Base-by-base conservation (phyloP, 2,888 invertebrate genomes). In the Harmothoe impar region DNA sequence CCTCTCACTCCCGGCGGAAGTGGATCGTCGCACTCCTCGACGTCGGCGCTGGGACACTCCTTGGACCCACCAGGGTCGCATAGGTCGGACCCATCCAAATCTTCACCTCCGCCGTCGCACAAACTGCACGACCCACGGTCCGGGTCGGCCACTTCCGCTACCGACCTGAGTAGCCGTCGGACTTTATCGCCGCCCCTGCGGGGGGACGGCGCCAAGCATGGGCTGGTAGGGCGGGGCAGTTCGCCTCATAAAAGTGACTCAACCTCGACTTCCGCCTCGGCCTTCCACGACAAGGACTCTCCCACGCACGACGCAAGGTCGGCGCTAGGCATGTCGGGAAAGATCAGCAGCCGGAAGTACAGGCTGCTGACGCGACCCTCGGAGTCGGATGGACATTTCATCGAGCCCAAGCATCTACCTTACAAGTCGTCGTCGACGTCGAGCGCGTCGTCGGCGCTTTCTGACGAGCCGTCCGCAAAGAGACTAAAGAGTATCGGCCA, bases 281-380 rank as follows among this genome's bases (percentile, higher is more conserved):
- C 92, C 90, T 92, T 91, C 78, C 92, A 92, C 7, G 91, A 91
- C 56, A 93, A 92, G 90, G 93, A 93, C 72, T 89, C 89, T 17
- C 77, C 92, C n/a, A 90, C 92, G 68, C 89, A 85, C 35, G 85
- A 88, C 85, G 89, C 68, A 25, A 89, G 20, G 52, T 51, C 78
- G 35, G 90, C 86, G 20, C 35, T 31, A 25, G 62, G 54, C 51
- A 68, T 78, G 54, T 23, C 56, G 23, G 54, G 97, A 56, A 97
- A 97, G 93, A 97, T 97, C 94, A 97, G 97, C 51, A 97, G 97
- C 88, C 94, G 97, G 89, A 97, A 97, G 94, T 97, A 97, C 94
- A 96, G 97, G 92, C 96, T 97, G 92, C 95, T 97, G 92, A 96
- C 96, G 29, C 96, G 97, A 90, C 97, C 97, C 52, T 43, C 43